phyloP scores from a whole-genome alignment of 2,113 vertebrate genomes.

The Spea multiplicata region DNA sequence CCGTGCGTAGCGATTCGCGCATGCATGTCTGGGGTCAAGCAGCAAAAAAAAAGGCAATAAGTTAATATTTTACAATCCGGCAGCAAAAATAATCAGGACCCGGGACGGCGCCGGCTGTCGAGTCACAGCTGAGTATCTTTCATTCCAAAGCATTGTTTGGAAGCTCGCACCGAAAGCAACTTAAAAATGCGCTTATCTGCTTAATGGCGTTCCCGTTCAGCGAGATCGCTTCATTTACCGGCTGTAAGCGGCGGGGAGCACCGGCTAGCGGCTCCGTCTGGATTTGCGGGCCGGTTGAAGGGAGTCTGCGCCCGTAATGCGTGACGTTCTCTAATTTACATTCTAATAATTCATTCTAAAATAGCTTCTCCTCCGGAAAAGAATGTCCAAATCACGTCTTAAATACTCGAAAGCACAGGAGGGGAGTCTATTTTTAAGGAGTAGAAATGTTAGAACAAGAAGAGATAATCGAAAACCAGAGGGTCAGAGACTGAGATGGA shows the following conservation, averaged over 20 bases:
- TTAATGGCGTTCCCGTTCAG: constrained; percentile 30
- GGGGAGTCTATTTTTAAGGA: too few relatives aligned
- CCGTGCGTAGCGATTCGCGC: constrained; percentile 1
- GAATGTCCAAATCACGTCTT: not conserved
- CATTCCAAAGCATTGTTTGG: constrained; percentile 8
- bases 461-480: too few relatives aligned
- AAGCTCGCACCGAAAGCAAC: not conserved
- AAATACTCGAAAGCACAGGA: too few relatives aligned
- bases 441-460: too few relatives aligned
- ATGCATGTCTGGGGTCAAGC: constrained; percentile 1
- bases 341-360: constrained; percentile 35
- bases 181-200: constrained; percentile 36
- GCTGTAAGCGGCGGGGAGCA: not conserved
- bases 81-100: constrained; percentile 36
- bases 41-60: not conserved
- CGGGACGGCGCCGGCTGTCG: not conserved
- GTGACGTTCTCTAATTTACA: constrained; percentile 37
- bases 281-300: too few relatives aligned
- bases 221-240: not conserved
- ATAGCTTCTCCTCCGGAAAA: not conserved
- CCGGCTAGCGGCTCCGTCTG: not conserved
- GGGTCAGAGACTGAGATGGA: too few relatives aligned
- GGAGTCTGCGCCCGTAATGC: constrained; percentile 22
- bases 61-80: constrained; percentile 29
- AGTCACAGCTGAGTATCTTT: constrained; percentile 17